Conservation (phyloP, 2,113 vertebrate species). For the Triplophysa dalaica region DNA sequence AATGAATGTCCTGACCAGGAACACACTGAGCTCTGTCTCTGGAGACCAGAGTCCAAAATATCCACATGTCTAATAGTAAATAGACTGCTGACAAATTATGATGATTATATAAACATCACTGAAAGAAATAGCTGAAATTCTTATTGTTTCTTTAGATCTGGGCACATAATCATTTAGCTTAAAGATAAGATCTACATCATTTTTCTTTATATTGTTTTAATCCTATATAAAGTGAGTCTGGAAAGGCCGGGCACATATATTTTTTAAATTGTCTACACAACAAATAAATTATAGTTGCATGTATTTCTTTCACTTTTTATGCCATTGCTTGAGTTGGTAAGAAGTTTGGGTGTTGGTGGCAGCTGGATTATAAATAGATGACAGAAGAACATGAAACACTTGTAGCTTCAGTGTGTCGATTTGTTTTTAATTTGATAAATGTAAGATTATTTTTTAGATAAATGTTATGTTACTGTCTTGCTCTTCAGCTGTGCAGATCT, state of each 20-base stretch:
- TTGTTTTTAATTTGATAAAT: too few species aligned
- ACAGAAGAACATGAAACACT: background rate
- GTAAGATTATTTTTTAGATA: too few species aligned
- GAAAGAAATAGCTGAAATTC: background rate
- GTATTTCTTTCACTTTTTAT: too few species aligned
- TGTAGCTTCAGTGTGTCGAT: too few species aligned
- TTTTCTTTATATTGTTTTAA: too few species aligned
- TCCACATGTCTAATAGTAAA: background rate
- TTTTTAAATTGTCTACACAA: too few species aligned
- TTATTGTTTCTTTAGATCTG: background rate
- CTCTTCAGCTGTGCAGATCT: too few species aligned
- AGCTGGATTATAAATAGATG: background rate
- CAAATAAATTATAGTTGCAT: too few species aligned
- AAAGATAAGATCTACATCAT: too few species aligned
- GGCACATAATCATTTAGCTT: background rate
- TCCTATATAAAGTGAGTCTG: too few species aligned
- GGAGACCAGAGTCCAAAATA: slow-evolving; percentile 39
- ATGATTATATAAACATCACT: background rate
- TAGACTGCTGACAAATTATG: background rate
- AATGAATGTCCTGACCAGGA: slow-evolving; percentile 44
- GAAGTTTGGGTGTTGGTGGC: background rate
- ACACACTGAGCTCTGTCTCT: slow-evolving; percentile 25
- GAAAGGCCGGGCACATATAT: background rate
- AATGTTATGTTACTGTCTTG: too few species aligned
- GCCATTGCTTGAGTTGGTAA: background rate